Evolutionary conservation across 2,888 invertebrate species (phyloP).

Genomic region (Pteria penguin): DNA sequence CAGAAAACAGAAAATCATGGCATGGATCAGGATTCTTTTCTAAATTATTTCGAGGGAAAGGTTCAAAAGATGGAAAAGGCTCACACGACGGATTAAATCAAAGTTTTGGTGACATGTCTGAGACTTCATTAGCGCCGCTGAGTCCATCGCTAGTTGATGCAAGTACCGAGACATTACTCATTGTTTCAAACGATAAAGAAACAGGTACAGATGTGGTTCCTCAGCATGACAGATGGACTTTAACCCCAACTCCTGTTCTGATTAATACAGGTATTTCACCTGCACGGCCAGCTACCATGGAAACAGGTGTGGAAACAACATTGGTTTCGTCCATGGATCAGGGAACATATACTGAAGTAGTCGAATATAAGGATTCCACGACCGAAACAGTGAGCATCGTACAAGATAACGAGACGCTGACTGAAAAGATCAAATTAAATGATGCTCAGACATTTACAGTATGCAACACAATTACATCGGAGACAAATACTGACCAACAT

Average conservation of each 20-base stretch:
- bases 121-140: constrained; percentile 14
- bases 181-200: constrained; percentile 62
- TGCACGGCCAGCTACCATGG: constrained; percentile 64
- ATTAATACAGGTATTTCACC: constrained; percentile 71
- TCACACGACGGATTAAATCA: constrained; percentile 14
- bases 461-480: constrained; percentile 54
- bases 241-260: constrained; percentile 61
- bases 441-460: constrained; percentile 71
- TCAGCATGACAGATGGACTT: constrained; percentile 69
- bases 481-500: constrained; percentile 63
- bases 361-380: constrained; percentile 57
- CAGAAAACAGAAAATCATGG: constrained; percentile 41
- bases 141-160: constrained; percentile 43
- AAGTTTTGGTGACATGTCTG: constrained; percentile 17
- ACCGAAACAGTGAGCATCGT: constrained; percentile 64
- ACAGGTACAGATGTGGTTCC: constrained; percentile 56
- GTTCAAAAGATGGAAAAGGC: constrained; percentile 21
- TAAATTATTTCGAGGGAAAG: constrained; percentile 39
- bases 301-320: constrained; percentile 65
- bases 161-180: constrained; percentile 56
- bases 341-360: constrained; percentile 67
- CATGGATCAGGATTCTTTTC: constrained; percentile 35
- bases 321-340: constrained; percentile 67
- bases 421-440: constrained; percentile 57
- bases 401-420: constrained; percentile 71